Base-by-base conservation (phyloP, 2,888 invertebrate genomes). In the Orthonychiurus folsomi region DNA sequence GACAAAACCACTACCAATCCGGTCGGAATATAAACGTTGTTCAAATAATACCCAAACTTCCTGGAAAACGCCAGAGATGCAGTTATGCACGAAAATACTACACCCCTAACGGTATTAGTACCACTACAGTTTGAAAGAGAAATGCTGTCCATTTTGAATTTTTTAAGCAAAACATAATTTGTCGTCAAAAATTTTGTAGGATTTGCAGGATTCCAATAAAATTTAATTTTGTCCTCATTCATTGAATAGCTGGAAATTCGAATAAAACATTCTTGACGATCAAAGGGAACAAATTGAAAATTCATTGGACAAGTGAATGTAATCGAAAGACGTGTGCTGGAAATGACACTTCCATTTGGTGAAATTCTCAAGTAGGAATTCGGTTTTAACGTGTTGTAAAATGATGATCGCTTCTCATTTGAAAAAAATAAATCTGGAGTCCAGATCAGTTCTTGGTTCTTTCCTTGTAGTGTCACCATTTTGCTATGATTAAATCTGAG, bases 21-120 rank as follows among this genome's bases (percentile, higher is more conserved):
- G n/a, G 28, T 50, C 2, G 61, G 61, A 28, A 61, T 61, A 47
- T 61, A 61, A 5, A 61, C 21, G 2, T 56, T 23, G 18, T 37
- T 20, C 50, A 61, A 5, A 55, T 61, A 61, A 18, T 48, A 27
- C 2, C 18, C 25, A 25, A 56, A 56, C n/a, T 25, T 2, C 2
- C 61, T 54, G 2, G 27, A 56, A 48, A 61, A 61, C 24, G 21
- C 25, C 24, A 61, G 56, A 25, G 47, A 23, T 1, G 21, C 23
- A 3, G 12, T 21, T 21, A 61, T n/a, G 56, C 61, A 61, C 20
- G 55, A 56, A 48, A 56, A 61, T 15, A 15, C 21, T 48, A 56
- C 61, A 12, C 12, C 48, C n/a, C 12, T 48, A 48, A n/a, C n/a
- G 15, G 48, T 48, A 15, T 48, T 48, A 12, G 12, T 12, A 48